These are phyloP conservation scores for Idaea straminata DNA, from an alignment of 2,888 invertebrate species.

Conservation along the genomic window DNA sequence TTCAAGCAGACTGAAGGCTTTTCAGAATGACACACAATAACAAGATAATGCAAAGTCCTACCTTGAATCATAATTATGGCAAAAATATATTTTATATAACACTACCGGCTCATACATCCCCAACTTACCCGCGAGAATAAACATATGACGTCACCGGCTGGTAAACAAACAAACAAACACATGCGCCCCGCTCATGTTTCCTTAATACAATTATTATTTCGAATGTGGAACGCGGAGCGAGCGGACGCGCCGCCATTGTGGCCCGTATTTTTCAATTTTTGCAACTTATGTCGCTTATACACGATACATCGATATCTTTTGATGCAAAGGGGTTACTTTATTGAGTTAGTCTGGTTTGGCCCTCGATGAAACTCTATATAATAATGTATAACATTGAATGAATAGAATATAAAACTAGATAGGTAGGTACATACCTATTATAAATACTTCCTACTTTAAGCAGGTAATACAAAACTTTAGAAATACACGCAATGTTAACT, in stretches of 20 bases:
- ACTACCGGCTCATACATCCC: constrained; percentile 36
- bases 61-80: too few species aligned
- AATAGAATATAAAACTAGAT: not conserved
- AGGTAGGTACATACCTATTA: not conserved
- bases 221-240: constrained; percentile 71
- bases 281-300: constrained; percentile 32
- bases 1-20: too few species aligned
- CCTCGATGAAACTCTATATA: not conserved
- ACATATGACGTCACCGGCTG: constrained; percentile 80
- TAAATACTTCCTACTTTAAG: not conserved
- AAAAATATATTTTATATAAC: not conserved
- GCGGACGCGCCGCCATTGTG: constrained; percentile 45
- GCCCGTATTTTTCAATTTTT: constrained; percentile 49
- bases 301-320: constrained; percentile 8
- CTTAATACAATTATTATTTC: constrained; percentile 81
- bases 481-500: too few species aligned
- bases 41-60: too few species aligned
- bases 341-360: not conserved
- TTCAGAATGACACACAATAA: too few species aligned
- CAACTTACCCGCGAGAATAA: constrained; percentile 72
- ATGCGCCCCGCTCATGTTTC: constrained; percentile 80
- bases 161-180: constrained; percentile 82
- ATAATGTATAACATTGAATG: not conserved
- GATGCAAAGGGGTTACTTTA: not conserved
- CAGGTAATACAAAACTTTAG: too few species aligned